phyloP scores from a whole-genome alignment of 2,888 invertebrate genomes.

The Sarcophaga caerulescens region DNA sequence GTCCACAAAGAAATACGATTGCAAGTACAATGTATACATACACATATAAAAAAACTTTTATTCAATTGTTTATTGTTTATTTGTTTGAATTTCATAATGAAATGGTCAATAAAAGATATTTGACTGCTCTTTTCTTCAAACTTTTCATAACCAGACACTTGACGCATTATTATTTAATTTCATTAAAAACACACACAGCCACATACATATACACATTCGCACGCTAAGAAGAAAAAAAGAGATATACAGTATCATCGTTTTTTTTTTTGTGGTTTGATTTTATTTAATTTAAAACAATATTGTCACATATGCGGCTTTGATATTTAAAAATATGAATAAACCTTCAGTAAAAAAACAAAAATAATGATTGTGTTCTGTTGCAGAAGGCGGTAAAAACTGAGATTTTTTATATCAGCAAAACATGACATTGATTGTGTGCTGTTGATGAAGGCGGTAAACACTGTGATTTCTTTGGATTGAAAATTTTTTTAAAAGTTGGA shows the following conservation, averaged over 20 bases:
- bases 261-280: not conserved
- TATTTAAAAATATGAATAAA: constrained; percentile 17
- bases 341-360: not conserved
- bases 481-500: not conserved
- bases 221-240: not conserved
- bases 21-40: no score
- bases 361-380: constrained; percentile 12
- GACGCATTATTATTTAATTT: constrained; percentile 52
- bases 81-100: constrained; percentile 26
- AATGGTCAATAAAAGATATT: constrained; percentile 44
- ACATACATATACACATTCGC: not conserved
- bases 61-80: constrained; percentile 28
- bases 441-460: constrained; percentile 36
- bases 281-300: no score
- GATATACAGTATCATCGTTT: constrained; percentile 4
- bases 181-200: constrained; percentile 5
- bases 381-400: constrained; percentile 44
- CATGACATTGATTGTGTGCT: constrained; percentile 4
- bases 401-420: constrained; percentile 21
- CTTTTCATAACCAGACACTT: constrained; percentile 25
- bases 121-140: constrained; percentile 28
- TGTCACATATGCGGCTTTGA: not conserved
- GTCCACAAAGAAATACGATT: constrained; percentile 4
- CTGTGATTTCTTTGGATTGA: constrained; percentile 15
- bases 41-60: not conserved